Percentiles rank a stretch among this genome's conserved stretches.
These are phyloP conservation scores for Strigamia maritima DNA, from an alignment of 2,888 invertebrate species.

Conservation along the genomic window DNA sequence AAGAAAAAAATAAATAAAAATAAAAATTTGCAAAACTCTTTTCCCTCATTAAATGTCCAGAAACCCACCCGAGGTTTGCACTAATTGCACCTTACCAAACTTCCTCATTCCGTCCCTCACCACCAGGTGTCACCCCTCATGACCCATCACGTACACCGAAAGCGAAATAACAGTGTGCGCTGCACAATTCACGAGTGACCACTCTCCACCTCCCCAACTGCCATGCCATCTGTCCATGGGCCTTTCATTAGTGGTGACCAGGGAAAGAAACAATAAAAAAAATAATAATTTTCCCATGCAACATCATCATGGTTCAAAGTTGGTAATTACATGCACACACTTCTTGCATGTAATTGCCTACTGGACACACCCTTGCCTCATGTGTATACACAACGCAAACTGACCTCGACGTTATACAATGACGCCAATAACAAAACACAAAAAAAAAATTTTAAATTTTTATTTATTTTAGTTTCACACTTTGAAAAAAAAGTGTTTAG, in stretches of 20 bases:
- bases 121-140: conserved; percentile 5
- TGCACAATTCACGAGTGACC: neutral
- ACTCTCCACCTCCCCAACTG: neutral
- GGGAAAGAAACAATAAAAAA: conserved; percentile 7
- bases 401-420: neutral
- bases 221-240: neutral
- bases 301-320: neutral
- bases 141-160: neutral
- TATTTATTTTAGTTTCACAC: neutral
- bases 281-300: neutral
- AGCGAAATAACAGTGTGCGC: neutral
- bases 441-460: neutral
- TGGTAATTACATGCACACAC: conserved; percentile 1
- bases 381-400: neutral
- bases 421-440: neutral
- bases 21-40: neutral
- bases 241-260: conserved; percentile 15
- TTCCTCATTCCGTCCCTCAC: conserved; percentile 10
- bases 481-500: too few relatives aligned
- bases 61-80: neutral
- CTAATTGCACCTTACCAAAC: neutral
- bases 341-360: conserved; percentile 9
- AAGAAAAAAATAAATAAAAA: neutral
- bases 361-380: neutral
- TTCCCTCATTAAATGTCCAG: neutral